These are phyloP conservation scores for Oligia fasciuncula DNA, from an alignment of 2,888 invertebrate genomes.

Conservation along the genomic window DNA sequence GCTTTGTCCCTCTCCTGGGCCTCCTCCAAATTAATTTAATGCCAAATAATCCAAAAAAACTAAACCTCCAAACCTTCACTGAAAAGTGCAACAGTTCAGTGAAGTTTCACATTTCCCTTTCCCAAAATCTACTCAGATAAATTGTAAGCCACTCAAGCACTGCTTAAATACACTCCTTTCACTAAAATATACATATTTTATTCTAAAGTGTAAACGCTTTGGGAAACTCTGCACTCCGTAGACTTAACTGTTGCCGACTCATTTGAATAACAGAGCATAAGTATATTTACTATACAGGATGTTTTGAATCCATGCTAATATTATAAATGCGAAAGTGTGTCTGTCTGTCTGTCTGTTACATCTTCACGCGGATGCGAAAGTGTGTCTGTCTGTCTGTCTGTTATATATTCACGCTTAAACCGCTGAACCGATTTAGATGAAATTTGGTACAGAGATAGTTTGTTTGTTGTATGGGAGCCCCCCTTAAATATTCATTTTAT, in stretches of 20 bases:
- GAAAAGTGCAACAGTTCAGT: conserved; percentile 28
- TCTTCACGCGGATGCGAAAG: too few species aligned
- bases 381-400: too few species aligned
- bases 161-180: conserved; percentile 48
- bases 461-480: too few species aligned
- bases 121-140: conserved; percentile 37
- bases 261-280: conserved; percentile 64
- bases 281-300: conserved; percentile 39
- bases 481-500: too few species aligned
- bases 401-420: too few species aligned
- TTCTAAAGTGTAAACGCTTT: conserved; percentile 63
- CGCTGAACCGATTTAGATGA: too few species aligned
- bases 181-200: conserved; percentile 62
- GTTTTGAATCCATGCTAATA: neutral
- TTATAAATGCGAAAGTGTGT: too few species aligned
- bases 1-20: neutral
- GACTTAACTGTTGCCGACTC: conserved; percentile 63
- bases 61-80: neutral
- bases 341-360: too few species aligned
- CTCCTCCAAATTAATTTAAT: neutral
- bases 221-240: conserved; percentile 57
- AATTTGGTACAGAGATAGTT: too few species aligned
- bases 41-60: neutral
- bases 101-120: conserved; percentile 16
- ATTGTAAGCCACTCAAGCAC: conserved; percentile 45